A percentile compares a stretch with the other conserved stretches of the same genome.
phyloP scores from a whole-genome alignment of 2,113 vertebrate species.

The Melanostigma gelatinosum region DNA sequence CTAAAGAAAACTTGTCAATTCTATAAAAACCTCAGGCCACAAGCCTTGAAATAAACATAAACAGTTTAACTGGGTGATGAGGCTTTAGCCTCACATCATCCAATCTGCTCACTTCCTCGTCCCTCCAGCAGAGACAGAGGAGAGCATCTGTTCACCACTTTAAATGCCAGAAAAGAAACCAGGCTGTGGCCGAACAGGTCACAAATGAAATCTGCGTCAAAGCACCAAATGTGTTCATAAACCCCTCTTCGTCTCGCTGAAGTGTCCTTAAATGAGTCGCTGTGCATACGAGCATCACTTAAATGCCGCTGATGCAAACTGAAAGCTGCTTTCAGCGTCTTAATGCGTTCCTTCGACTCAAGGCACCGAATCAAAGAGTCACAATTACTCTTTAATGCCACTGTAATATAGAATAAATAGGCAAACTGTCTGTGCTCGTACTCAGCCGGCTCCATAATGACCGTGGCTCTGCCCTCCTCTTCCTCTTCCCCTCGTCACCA shows the following conservation, averaged over 20 bases:
- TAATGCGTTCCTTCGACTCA: not conserved
- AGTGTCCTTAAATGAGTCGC: constrained; percentile 45
- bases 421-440: constrained; percentile 23
- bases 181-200: constrained; percentile 32
- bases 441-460: constrained; percentile 33
- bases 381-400: constrained; percentile 35
- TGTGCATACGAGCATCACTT: constrained; percentile 42
- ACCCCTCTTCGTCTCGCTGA: constrained; percentile 10
- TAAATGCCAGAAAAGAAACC: not conserved
- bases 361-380: constrained; percentile 22
- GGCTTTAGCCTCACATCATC: constrained; percentile 50
- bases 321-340: constrained; percentile 17
- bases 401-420: constrained; percentile 49
- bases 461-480: constrained; percentile 5
- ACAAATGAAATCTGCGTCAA: constrained; percentile 19
- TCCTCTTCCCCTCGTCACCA: not conserved
- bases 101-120: constrained; percentile 61
- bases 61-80: constrained; percentile 47
- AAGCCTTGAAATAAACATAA: constrained; percentile 64
- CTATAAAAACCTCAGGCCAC: constrained; percentile 40
- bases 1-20: constrained; percentile 46
- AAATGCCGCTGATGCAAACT: constrained; percentile 20
- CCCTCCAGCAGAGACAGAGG: constrained; percentile 11
- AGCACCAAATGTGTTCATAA: not conserved
- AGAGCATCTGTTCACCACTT: constrained; percentile 47